phyloP scores from a whole-genome alignment of 2,797 vertebrate species.

The Spea hammondii region DNA sequence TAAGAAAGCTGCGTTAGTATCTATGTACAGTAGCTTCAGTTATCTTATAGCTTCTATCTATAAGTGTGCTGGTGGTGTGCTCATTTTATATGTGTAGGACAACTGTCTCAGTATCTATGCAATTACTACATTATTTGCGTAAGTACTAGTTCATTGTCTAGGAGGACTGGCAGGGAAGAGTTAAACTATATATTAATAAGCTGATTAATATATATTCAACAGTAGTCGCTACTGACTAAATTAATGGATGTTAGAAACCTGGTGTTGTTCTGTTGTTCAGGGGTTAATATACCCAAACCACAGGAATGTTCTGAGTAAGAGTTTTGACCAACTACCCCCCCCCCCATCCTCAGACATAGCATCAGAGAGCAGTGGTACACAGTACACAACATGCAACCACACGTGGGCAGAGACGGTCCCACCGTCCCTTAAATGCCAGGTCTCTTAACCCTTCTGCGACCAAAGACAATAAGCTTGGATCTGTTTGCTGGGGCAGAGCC shows the following conservation, averaged over 20 bases:
- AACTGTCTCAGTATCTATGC: no score
- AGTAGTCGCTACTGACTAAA: neutral
- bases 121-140: no score
- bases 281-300: constrained; percentile 38
- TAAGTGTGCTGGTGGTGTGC: no score
- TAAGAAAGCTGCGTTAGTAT: no score
- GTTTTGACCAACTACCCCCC: constrained; percentile 35
- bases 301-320: constrained; percentile 47
- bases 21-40: no score
- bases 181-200: no score
- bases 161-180: no score
- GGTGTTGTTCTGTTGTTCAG: constrained; percentile 13
- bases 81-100: no score
- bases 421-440: constrained; percentile 13
- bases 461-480: neutral
- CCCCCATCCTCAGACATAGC: constrained; percentile 25
- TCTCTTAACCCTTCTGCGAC: constrained; percentile 25
- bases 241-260: neutral
- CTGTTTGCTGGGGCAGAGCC: neutral
- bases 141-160: no score
- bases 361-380: constrained; percentile 9
- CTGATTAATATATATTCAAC: neutral
- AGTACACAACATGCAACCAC: constrained; percentile 29
- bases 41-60: no score
- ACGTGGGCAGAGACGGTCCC: constrained; percentile 24